A percentile compares a stretch with the other conserved stretches of the same genome.
These are phyloP conservation scores for Lagopus muta DNA, from an alignment of 2,113 vertebrate genomes.

Conservation along the genomic window DNA sequence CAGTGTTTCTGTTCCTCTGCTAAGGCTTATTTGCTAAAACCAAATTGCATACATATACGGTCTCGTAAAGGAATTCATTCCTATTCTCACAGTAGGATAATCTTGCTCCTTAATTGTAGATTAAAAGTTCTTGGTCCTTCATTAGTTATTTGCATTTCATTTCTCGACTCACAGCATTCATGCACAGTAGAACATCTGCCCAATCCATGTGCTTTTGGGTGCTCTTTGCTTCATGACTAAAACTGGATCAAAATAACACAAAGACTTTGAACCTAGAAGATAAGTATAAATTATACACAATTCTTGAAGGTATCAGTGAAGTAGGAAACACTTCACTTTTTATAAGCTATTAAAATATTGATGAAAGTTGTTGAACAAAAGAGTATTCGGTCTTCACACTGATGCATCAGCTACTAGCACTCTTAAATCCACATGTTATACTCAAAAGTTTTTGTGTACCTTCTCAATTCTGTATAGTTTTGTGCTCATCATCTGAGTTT, in stretches of 20 bases:
- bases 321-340: neutral
- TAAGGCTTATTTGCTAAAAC: neutral
- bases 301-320: neutral
- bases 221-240: neutral
- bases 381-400: neutral
- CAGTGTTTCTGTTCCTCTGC: neutral
- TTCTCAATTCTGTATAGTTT: neutral
- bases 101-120: neutral
- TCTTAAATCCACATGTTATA: neutral
- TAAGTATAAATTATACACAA: neutral
- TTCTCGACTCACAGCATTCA: neutral
- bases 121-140: neutral
- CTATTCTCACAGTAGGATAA: neutral
- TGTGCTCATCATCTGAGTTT: neutral
- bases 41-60: neutral
- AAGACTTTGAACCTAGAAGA: neutral
- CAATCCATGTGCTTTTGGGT: neutral
- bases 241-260: neutral
- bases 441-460: neutral
- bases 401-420: neutral
- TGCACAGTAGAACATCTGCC: neutral
- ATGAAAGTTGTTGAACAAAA: neutral
- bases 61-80: neutral
- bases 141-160: neutral
- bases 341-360: conserved; percentile 5